phyloP scores from a whole-genome alignment of 2,888 invertebrate genomes.

The Drosophila neonasuta region DNA sequence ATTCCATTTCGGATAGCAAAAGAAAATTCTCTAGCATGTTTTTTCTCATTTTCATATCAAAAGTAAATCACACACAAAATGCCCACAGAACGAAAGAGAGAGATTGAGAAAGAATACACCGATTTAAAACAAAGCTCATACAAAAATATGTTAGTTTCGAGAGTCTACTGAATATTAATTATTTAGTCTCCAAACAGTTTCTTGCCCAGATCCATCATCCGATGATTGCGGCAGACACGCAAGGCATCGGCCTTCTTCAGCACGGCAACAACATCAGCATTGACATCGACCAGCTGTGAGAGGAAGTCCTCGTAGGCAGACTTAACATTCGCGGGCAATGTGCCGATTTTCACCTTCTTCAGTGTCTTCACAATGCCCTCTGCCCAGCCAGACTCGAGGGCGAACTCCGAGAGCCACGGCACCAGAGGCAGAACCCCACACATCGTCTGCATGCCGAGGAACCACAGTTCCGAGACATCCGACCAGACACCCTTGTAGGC shows the following conservation, averaged over 20 bases:
- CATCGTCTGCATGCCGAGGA: conserved; percentile 96
- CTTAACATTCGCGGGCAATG: conserved; percentile 91
- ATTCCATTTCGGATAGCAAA: conserved; percentile 28
- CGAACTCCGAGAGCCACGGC: conserved; percentile 95
- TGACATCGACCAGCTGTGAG: conserved; percentile 91
- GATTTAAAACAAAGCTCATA: conserved; percentile 38
- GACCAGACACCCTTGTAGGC: conserved; percentile 94
- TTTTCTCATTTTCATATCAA: conserved; percentile 36
- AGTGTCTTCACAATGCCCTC: conserved; percentile 92
- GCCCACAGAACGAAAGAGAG: conserved; percentile 20
- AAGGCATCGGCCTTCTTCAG: conserved; percentile 92
- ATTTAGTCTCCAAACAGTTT: conserved; percentile 92
- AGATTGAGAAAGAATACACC: conserved; percentile 28
- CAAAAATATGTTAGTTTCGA: conserved; percentile 47
- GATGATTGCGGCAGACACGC: conserved; percentile 92
- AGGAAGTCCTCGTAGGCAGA: conserved; percentile 95
- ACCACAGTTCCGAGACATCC: conserved; percentile 95
- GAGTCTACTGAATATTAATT: not conserved
- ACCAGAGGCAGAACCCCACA: conserved; percentile 90
- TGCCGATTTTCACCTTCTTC: conserved; percentile 91
- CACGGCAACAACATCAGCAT: conserved; percentile 88
- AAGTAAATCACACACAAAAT: conserved; percentile 49
- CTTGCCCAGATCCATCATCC: conserved; percentile 94
- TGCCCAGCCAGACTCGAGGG: conserved; percentile 96
- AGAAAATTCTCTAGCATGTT: conserved; percentile 23